Percentiles rank a stretch among this genome's conserved stretches.
These are phyloP conservation scores for Aurelia coerulea DNA, from an alignment of 30 jellyfish, hydroid and myxozoan species.

Conservation along the genomic window DNA sequence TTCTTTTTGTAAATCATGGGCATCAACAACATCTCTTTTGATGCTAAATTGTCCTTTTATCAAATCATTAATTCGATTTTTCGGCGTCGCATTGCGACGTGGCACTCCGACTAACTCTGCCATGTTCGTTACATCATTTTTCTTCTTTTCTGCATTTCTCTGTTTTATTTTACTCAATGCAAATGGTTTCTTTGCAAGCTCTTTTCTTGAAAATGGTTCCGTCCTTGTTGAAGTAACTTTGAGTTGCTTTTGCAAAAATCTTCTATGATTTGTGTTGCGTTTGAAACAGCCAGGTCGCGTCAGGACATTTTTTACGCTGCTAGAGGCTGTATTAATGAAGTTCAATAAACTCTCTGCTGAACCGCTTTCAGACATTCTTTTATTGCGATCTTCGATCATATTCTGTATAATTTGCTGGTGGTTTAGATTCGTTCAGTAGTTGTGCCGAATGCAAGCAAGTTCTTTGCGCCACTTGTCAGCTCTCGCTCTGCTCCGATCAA, in stretches of 20 bases:
- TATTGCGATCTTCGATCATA: slow-evolving; percentile 31
- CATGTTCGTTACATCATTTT: not conserved
- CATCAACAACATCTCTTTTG: not conserved
- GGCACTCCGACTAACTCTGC: not conserved
- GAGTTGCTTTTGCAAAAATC: slow-evolving; percentile 92
- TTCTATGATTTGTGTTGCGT: slow-evolving; percentile 95
- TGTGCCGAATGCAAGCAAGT: not conserved
- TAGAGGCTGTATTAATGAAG: slow-evolving; percentile 91
- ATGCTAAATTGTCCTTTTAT: not conserved
- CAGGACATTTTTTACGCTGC: slow-evolving; percentile 89
- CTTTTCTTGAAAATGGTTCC: slow-evolving; percentile 6
- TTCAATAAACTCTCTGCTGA: slow-evolving; percentile 80
- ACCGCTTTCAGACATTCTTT: slow-evolving; percentile 46
- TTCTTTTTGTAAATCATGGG: slow-evolving; percentile 26
- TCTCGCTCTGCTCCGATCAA: not conserved
- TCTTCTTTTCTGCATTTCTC: not conserved
- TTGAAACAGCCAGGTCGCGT: slow-evolving; percentile 97
- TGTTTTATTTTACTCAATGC: slow-evolving; percentile 46
- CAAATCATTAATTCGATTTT: not conserved
- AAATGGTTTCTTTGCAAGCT: slow-evolving; percentile 42
- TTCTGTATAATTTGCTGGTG: not conserved
- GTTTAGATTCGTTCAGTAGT: slow-evolving; percentile 10
- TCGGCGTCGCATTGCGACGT: not conserved
- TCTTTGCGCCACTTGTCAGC: too few species aligned
- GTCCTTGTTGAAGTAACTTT: slow-evolving; percentile 34